Evolutionary conservation across 1,140 invertebrate species (phyloP), one percentile per base, ranked within the genome.

Genomic region (Dendrolimus kikuchii): DNA sequence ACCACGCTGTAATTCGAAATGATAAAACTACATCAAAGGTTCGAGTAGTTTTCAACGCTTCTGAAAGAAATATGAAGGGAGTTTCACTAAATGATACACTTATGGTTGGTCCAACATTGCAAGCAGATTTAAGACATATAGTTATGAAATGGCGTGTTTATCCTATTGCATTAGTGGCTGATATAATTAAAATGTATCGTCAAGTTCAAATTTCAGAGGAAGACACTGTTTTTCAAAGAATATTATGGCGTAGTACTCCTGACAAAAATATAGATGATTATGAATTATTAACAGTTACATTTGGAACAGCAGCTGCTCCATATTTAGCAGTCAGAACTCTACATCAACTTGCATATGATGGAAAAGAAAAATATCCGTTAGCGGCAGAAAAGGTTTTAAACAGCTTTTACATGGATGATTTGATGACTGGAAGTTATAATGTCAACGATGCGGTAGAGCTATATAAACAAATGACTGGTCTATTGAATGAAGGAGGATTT

Each of bases 111-210:
- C n/a, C n/a, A n/a, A n/a, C n/a, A n/a, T n/a, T n/a, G n/a, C n/a
- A n/a, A n/a, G n/a, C n/a, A n/a, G n/a, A n/a, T n/a, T n/a, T n/a
- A n/a, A n/a, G n/a, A n/a, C n/a, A n/a, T n/a, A n/a, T n/a, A n/a
- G n/a, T 88, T 5, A 51, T 85, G 6, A 58, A 75, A 23, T 88
- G 86, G 68, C 41, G 85, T 46, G 40, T 40, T 10, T 63, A 82
- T 62, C 38, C 38, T 46, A 65, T 73, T 45, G 69, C 71, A n/a
- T 36, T 88, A 9, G 55, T 67, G 3, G 69, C 69, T 8, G 81
- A 86, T 58, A 75, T 86, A 4, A 58, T 68, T 41, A 85, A 85
- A 53, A 87, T 86, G 75, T 87, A 79, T 53, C 58, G 72, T 5
- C 68, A 77, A 50, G 46, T 82, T 2, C 51, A 50, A 38, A 56